Conservation (phyloP, 92 coral and sea anemone genomes). For the Epizoanthus scotinus region DNA sequence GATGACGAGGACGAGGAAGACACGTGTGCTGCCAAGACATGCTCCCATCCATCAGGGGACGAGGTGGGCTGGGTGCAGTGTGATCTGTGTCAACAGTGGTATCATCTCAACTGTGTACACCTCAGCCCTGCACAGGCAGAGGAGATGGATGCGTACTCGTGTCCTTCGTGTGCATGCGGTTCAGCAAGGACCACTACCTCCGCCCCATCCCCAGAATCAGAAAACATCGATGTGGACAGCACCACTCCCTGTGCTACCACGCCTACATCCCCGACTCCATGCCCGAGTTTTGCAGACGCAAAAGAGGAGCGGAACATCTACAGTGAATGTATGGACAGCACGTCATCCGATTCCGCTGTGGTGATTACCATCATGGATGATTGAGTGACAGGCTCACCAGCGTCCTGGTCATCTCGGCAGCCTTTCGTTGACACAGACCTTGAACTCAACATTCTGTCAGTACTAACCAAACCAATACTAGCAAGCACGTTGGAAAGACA, state of each 20-base stretch:
- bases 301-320: not conserved
- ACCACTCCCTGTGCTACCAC: constrained; percentile 83
- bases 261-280: constrained; percentile 64
- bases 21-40: constrained; percentile 79
- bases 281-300: constrained; percentile 23
- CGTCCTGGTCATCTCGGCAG: too few species aligned
- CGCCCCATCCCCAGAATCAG: constrained; percentile 90
- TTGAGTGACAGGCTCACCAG: not conserved
- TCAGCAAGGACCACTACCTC: constrained; percentile 52
- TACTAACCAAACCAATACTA: too few species aligned
- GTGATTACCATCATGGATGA: constrained; percentile 35
- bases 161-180: constrained; percentile 62
- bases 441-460: too few species aligned
- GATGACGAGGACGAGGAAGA: constrained; percentile 87
- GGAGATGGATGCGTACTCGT: constrained; percentile 89
- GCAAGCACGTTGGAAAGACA: too few species aligned
- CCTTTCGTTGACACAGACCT: too few species aligned
- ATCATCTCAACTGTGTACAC: constrained; percentile 85
- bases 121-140: constrained; percentile 84
- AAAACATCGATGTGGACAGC: constrained; percentile 91
- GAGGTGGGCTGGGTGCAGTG: constrained; percentile 99
- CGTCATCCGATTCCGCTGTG: not conserved
- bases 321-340: not conserved
- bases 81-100: constrained; percentile 93
- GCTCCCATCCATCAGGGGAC: constrained; percentile 93